Conservation (phyloP, 2,113 vertebrate species). For the Pomatostomus ruficeps region DNA sequence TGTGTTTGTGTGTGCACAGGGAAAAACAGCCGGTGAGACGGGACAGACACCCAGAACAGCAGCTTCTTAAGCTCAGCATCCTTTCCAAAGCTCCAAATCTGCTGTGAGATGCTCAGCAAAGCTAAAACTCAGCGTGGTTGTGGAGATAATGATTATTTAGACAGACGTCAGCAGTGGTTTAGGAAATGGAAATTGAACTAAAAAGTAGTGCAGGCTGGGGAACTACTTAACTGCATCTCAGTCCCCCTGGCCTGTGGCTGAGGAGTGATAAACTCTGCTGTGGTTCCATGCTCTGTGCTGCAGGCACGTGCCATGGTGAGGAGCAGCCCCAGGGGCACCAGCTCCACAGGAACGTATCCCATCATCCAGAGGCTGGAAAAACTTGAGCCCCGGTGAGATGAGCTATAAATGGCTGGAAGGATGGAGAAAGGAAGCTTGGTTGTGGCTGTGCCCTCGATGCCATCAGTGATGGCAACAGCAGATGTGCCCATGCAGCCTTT, state of each 20-base stretch:
- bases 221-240: neutral
- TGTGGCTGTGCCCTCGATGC: neutral
- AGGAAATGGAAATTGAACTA: slow-evolving; percentile 26
- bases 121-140: neutral
- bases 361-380: neutral
- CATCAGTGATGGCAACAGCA: neutral
- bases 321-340: neutral
- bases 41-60: neutral
- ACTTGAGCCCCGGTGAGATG: neutral
- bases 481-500: neutral
- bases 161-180: slow-evolving; percentile 25
- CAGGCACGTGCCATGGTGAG: rapidly evolving
- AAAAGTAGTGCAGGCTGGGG: neutral
- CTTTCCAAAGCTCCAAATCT: slow-evolving; percentile 26
- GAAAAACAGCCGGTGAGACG: neutral
- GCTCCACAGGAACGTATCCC: neutral
- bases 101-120: neutral
- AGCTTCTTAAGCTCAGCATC: slow-evolving; percentile 15
- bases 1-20: neutral
- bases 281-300: neutral
- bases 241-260: neutral
- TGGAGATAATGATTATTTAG: slow-evolving; percentile 32
- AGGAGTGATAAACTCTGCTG: neutral
- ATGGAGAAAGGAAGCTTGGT: neutral
- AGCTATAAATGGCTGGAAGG: neutral